Conservation (phyloP, 1,140 invertebrate species). For the Paraescarpia echinospica region DNA sequence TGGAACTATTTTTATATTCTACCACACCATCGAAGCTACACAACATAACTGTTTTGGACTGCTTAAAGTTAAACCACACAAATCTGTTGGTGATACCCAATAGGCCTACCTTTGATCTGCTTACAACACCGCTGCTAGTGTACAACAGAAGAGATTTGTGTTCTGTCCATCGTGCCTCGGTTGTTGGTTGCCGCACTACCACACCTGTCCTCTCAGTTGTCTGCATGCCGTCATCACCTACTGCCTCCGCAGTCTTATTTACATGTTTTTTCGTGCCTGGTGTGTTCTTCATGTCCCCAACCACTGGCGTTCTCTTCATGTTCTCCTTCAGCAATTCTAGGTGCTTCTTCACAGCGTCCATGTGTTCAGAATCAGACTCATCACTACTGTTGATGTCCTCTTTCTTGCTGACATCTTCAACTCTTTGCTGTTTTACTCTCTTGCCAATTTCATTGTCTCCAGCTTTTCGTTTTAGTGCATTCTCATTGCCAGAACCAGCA, state of each 20-base stretch:
- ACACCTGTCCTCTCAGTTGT: background rate
- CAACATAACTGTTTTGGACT: background rate
- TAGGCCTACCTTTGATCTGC: background rate
- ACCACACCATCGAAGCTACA: background rate
- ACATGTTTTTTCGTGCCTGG: background rate
- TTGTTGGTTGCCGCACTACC: background rate
- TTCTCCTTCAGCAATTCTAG: background rate
- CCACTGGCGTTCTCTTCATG: background rate
- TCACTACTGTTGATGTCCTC: background rate
- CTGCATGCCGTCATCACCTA: background rate
- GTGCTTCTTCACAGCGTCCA: background rate
- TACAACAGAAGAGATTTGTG: background rate
- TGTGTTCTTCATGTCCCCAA: background rate
- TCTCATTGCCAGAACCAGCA: background rate
- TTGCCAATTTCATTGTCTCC: background rate
- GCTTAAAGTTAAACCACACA: constrained; percentile 13
- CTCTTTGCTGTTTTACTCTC: background rate
- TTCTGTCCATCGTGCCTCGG: background rate
- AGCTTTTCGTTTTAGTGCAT: background rate
- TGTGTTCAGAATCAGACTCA: background rate
- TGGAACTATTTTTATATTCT: no score
- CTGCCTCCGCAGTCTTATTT: background rate
- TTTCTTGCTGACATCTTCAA: background rate
- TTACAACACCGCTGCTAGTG: background rate
- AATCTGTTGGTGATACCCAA: background rate